Conservation (phyloP, 2,113 vertebrate genomes). For the Bungarus multicinctus region DNA sequence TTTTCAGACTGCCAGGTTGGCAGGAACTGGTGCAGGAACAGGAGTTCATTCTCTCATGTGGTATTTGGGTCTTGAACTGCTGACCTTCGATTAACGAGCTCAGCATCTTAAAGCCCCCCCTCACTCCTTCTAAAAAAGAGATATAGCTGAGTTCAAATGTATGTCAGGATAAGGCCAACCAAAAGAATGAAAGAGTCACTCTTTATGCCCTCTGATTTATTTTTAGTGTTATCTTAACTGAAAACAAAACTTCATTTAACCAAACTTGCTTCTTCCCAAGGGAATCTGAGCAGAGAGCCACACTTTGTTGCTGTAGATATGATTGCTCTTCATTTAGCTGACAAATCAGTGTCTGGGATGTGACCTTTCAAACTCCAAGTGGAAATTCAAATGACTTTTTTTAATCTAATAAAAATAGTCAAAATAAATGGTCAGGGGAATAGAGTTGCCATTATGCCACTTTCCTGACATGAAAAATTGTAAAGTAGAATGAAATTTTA, state of each 20-base stretch:
- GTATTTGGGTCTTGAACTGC: not conserved
- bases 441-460: not conserved
- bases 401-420: not conserved
- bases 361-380: not conserved
- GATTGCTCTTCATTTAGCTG: not conserved
- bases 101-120: not conserved
- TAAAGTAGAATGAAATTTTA: not conserved
- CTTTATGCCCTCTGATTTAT: not conserved
- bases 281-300: not conserved
- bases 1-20: not conserved
- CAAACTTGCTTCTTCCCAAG: not conserved
- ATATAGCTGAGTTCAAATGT: not conserved
- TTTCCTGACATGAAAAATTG: not conserved
- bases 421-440: not conserved
- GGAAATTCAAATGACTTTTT: not conserved
- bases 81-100: not conserved
- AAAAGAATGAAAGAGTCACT: not conserved
- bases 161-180: not conserved
- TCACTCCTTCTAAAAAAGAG: not conserved
- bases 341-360: not conserved
- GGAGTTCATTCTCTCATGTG: not conserved
- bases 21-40: not conserved
- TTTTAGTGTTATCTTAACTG: not conserved
- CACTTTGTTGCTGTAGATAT: not conserved
- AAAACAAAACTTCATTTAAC: not conserved